Evolutionary conservation across 2,888 invertebrate genomes (phyloP), one percentile per base, ranked within the genome.

Genomic region (Agriopis marginaria): DNA sequence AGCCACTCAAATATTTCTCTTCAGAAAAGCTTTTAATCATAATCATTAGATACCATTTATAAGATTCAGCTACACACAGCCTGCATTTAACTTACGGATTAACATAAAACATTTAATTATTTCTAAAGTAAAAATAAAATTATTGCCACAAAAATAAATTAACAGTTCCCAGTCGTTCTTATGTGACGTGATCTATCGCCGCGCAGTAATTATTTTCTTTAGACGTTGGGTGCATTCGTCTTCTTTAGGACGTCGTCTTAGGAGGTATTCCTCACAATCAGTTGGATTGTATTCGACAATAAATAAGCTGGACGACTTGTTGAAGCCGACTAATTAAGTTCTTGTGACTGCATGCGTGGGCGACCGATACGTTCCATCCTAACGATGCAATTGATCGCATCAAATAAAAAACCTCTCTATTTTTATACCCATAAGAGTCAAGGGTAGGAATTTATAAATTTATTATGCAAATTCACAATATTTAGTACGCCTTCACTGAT

Each of bases 291-390:
- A 84, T 81, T 84, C 77, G 84, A 86, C 86, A 88, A 92, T 93
- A 92, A 92, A 93, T 92, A 90, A 87, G 80, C 83, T 77, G 80
- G 72, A 80, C 84, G 84, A 85, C 84, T 86, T 82, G 88, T 86
- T 87, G 89, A 90, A 89, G 83, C 84, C 84, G 79, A 87, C 92
- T 93, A 93, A 93, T 93, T 92, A 93, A 93, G 93, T 91, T 91
- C 92, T 91, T 90, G 88, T 89, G 88, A 78, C 86, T 83, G 84
- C 83, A 76, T 75, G 87, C 87, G 92, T 92, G 85, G 92, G 92
- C 84, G 87, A 75, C 60, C 72, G 80, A 82, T 81, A 81, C 75
- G 17, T 23, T 76, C 81, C 81, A 79, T 80, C 81, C 80, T 82
- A 86, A 86, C 85, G 86, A 89, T 85, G 83, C 81, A 81, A 76